Evolutionary conservation across 2,797 vertebrate species (phyloP).

Genomic region (Apogon talboti): DNA sequence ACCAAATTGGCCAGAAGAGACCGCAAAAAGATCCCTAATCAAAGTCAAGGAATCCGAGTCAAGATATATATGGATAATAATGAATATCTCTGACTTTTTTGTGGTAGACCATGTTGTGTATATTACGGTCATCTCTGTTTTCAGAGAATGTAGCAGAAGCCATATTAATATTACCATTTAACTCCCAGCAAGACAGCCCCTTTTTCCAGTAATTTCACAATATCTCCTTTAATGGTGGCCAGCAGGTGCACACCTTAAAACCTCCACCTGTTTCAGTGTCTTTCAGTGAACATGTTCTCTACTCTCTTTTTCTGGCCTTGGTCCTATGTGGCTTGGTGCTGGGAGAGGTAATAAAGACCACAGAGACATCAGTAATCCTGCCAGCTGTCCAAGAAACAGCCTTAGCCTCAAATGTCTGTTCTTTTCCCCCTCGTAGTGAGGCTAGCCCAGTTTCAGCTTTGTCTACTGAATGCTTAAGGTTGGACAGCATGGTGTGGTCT

Average conservation of each 20-base stretch:
- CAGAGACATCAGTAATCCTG: conserved; percentile 70
- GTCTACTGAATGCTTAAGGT: conserved; percentile 61
- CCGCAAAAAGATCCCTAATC: too few species aligned
- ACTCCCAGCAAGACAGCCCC: background rate
- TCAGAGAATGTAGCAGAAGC: background rate
- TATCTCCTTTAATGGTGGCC: conserved; percentile 27
- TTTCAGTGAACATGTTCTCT: conserved; percentile 12
- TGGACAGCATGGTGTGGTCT: conserved; percentile 43
- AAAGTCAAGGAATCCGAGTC: too few species aligned
- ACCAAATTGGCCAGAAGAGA: too few species aligned
- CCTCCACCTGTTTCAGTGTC: conserved; percentile 22
- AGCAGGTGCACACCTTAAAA: conserved; percentile 33
- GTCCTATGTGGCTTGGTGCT: conserved; percentile 37
- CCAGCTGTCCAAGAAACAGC: conserved; percentile 63
- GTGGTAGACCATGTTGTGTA: background rate
- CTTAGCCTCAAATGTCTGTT: conserved; percentile 62
- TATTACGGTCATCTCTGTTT: background rate
- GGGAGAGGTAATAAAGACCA: conserved; percentile 70
- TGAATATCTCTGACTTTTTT: background rate
- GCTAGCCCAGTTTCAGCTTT: conserved; percentile 25
- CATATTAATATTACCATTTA: conserved; percentile 1
- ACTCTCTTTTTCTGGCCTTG: conserved; percentile 34
- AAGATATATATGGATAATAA: too few species aligned
- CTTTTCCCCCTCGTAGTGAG: conserved; percentile 56
- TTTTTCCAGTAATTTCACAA: conserved; percentile 2